Conservation (phyloP, 2,888 invertebrate species). For the Leptopilina drosophilae region DNA sequence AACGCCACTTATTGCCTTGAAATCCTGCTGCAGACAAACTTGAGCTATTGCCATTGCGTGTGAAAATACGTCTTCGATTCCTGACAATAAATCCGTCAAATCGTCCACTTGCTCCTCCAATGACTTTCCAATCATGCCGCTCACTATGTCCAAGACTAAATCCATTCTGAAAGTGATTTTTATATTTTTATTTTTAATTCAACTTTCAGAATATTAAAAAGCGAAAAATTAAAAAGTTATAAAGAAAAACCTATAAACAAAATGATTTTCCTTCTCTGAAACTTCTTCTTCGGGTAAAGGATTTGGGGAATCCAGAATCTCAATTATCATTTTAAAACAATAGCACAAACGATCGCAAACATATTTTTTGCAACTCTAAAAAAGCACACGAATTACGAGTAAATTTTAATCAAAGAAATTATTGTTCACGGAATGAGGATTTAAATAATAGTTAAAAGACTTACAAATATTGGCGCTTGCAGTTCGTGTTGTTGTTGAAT, state of each 20-base stretch:
- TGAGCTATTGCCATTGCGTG: constrained; percentile 77
- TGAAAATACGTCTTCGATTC: constrained; percentile 75
- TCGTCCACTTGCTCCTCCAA: constrained; percentile 63
- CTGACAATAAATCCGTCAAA: constrained; percentile 68
- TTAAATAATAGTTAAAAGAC: constrained; percentile 42
- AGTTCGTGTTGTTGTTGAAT: constrained; percentile 71
- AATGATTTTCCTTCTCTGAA: constrained; percentile 70
- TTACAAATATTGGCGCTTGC: constrained; percentile 70
- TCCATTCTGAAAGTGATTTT: constrained; percentile 67
- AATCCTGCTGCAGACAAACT: constrained; percentile 73
- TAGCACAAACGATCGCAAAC: constrained; percentile 70
- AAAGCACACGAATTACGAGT: constrained; percentile 40
- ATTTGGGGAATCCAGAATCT: constrained; percentile 65
- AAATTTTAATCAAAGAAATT: too few species aligned
- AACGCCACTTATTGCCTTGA: constrained; percentile 74
- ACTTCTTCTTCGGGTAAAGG: constrained; percentile 66
- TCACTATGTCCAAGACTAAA: constrained; percentile 69
- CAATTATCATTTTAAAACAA: constrained; percentile 71
- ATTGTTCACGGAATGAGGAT: too few species aligned
- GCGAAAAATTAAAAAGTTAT: neutral
- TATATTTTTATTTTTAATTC: neutral
- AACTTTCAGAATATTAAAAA: neutral
- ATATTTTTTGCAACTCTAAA: constrained; percentile 72
- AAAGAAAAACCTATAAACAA: constrained; percentile 68
- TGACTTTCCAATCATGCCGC: constrained; percentile 65